Evolutionary conservation across 2,888 invertebrate species (phyloP), one percentile per base, ranked within the genome.

Genomic region (Trichopria drosophilae): DNA sequence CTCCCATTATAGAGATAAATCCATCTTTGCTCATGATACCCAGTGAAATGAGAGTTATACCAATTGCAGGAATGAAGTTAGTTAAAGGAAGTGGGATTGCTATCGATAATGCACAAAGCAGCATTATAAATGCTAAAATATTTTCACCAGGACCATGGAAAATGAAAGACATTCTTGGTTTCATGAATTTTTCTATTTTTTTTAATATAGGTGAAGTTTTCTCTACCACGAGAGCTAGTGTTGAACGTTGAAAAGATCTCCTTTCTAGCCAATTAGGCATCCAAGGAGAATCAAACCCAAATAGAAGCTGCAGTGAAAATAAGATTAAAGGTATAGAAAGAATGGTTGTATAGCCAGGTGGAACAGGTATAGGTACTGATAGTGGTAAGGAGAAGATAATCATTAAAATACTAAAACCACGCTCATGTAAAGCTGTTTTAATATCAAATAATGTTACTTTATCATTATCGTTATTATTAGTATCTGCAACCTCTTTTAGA

Each of bases 221-320:
- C 22, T 47, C 47, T 20, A 47, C 39, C 15, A 47, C 47, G 40
- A 47, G 40, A 47, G 47, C 47, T 47, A 47, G 47, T 47, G 40
- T 47, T 47, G 47, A 47, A 47, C 47, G 40, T 40, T 47, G 47
- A 40, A 47, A 47, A 47, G 47, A 47, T 24, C 19, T 39, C 40
- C 47, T 47, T 47, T 47, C 47, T 24, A 47, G 26, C 47, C 47
- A 47, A 47, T 20, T 22, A 19, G 47, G 47, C 47, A 47, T 47
- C 47, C 47, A 47, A 47, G 47, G 47, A 47, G 47, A 47, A 47
- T 47, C 47, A 47, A 47, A 47, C 40, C 47, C 47, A 47, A 47
- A 47, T 47, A 47, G 20, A 47, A 47, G 47, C 47, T 47, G 47
- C 47, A 47, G 47, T 10, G 47, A 47, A 40, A 47, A 47, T 47